Percentiles rank a stretch among this genome's conserved stretches.
Conservation (phyloP, 2,797 vertebrate species). For the Hoplostethus mediterraneus region DNA sequence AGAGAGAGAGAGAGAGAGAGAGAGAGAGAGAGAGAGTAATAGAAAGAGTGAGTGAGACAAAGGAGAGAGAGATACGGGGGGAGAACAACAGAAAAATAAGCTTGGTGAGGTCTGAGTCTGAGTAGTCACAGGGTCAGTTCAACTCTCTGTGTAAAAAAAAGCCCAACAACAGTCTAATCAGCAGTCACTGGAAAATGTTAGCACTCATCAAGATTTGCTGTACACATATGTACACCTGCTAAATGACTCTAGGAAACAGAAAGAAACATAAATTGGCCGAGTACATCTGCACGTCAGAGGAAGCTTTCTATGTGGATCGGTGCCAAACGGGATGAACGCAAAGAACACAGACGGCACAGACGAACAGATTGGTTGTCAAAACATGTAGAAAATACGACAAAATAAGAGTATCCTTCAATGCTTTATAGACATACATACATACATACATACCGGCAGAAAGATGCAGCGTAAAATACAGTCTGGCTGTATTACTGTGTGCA, state of each 20-base stretch:
- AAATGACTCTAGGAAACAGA: too few relatives aligned
- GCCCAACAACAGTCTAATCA: too few relatives aligned
- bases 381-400: background rate
- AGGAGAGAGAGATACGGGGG: background rate
- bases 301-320: background rate
- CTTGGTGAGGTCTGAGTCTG: too few relatives aligned
- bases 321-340: background rate
- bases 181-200: too few relatives aligned
- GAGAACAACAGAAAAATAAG: too few relatives aligned
- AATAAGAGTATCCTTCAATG: constrained; percentile 1
- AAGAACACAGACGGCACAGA: background rate
- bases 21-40: constrained; percentile 9
- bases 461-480: constrained; percentile 27
- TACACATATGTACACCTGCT: too few relatives aligned
- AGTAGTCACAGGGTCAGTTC: too few relatives aligned
- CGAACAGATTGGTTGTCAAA: background rate
- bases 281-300: background rate
- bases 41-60: constrained; percentile 2
- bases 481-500: background rate
- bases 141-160: too few relatives aligned
- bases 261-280: too few relatives aligned
- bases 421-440: constrained; percentile 31
- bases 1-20: constrained; percentile 20
- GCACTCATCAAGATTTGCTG: too few relatives aligned
- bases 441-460: constrained; percentile 22